Percentiles rank a stretch among this genome's conserved stretches.
Evolutionary conservation across 2,113 vertebrate genomes (phyloP).

Genomic region (Ptilonorhynchus violaceus): DNA sequence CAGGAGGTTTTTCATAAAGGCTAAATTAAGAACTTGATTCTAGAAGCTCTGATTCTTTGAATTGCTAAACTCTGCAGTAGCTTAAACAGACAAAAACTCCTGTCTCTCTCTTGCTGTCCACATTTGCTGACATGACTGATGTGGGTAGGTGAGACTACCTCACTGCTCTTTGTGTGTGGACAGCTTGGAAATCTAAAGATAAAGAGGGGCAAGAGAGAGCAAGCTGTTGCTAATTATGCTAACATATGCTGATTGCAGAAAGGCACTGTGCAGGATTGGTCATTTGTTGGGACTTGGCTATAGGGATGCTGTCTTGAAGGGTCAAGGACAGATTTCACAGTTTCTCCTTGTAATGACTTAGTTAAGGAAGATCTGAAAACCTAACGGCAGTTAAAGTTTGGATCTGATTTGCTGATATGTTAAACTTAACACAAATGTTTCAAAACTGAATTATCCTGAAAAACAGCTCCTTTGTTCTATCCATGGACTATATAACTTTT

Average conservation of each 20-base stretch:
- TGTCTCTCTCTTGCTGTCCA: neutral
- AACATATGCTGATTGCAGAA: neutral
- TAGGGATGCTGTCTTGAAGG: neutral
- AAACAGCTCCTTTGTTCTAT: neutral
- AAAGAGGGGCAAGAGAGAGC: neutral
- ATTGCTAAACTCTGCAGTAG: neutral
- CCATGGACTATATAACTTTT: neutral
- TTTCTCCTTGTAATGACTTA: neutral
- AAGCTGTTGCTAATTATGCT: neutral
- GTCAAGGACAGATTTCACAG: neutral
- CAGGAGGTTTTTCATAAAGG: neutral
- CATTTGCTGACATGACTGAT: neutral
- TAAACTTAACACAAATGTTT: neutral
- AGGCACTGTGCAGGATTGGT: neutral
- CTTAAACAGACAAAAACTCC: neutral
- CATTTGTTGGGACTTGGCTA: neutral
- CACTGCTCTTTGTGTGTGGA: neutral
- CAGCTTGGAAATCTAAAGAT: constrained; percentile 1
- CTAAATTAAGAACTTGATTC: neutral
- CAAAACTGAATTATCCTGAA: neutral
- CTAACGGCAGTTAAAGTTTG: neutral
- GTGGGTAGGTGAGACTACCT: neutral
- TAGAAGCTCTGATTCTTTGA: neutral
- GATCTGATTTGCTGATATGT: neutral
- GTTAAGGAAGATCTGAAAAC: neutral